Evolutionary conservation across 1,140 invertebrate genomes (phyloP), one percentile per base, ranked within the genome.

Genomic region (Zaprionus davidi): DNA sequence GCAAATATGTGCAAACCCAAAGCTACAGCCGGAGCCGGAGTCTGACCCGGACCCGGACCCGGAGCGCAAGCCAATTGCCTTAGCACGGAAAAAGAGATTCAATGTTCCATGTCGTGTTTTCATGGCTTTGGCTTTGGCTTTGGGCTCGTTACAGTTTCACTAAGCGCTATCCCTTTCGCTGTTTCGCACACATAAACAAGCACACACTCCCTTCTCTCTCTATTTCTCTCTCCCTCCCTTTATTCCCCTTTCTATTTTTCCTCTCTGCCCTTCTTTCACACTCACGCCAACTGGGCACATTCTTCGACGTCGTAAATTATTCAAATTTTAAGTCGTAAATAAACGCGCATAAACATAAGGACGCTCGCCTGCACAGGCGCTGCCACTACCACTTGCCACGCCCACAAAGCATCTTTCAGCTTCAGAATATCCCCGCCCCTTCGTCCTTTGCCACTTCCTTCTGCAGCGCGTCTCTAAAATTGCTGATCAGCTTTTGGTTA

Each of bases 291-390:
- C 46, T 11, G 20, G 22, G 46, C 46, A 13, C 46, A 77, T 77
- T 81, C 71, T 64, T 77, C 13, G 69, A 55, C 71, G 70, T 84
- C 85, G 72, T 88, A 88, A 90, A 90, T 88, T 88, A 88, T 88
- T 88, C 81, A 88, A 90, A 81, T 88, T 87, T 81, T 56, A 60
- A 88, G 84, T 90, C 84, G 81, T 88, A 88, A 90, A 88, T 90
- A 88, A 85, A 68, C 58, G 85, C 28, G 64, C 81, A 84, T 90
- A 90, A 88, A 85, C 84, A 90, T 87, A 88, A 88, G 64, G 73
- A 80, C 70, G 71, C 63, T 79, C 59, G 71, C 59, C 65, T 49
- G 65, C 46, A 17, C 46, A 22, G 17, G 26, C 5, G 4, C 75
- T 84, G 65, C 12, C 56, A 44, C 34, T 81, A 73, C 79, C 71